A percentile compares a stretch with the other conserved stretches of the same genome.
phyloP scores from a whole-genome alignment of 2,113 vertebrate species.

The Amphiprion percula region DNA sequence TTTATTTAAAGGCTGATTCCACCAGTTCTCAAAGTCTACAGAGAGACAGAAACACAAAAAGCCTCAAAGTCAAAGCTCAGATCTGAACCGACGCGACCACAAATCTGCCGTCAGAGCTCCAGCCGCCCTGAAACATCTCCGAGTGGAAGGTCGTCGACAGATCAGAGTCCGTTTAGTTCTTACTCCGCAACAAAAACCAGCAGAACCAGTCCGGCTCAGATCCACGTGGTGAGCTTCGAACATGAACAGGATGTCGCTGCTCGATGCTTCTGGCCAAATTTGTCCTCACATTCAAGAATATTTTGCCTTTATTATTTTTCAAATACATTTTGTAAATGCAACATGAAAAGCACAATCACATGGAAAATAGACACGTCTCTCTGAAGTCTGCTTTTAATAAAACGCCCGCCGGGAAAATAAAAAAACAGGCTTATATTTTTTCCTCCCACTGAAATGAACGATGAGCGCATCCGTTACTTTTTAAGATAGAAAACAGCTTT shows the following conservation, averaged over 20 bases:
- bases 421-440: constrained; percentile 57
- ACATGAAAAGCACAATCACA: constrained; percentile 84
- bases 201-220: constrained; percentile 5
- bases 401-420: constrained; percentile 68
- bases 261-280: constrained; percentile 8
- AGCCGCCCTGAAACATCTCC: constrained; percentile 6
- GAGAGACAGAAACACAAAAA: constrained; percentile 89
- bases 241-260: not conserved
- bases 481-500: constrained; percentile 6
- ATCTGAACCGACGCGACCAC: constrained; percentile 44
- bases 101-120: constrained; percentile 35
- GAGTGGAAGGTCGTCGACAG: constrained; percentile 26
- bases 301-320: constrained; percentile 65
- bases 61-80: constrained; percentile 60
- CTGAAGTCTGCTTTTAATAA: constrained; percentile 65
- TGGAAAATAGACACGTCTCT: constrained; percentile 77
- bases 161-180: constrained; percentile 5
- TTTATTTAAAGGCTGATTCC: constrained; percentile 92
- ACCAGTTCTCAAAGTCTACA: constrained; percentile 83
- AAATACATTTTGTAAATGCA: constrained; percentile 79
- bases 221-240: constrained; percentile 12
- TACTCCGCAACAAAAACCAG: constrained; percentile 31
- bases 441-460: constrained; percentile 20
- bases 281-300: constrained; percentile 56
- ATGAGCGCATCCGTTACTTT: not conserved